These are phyloP conservation scores for Ormia ochracea DNA, from an alignment of 2,888 invertebrate species.

Conservation along the genomic window DNA sequence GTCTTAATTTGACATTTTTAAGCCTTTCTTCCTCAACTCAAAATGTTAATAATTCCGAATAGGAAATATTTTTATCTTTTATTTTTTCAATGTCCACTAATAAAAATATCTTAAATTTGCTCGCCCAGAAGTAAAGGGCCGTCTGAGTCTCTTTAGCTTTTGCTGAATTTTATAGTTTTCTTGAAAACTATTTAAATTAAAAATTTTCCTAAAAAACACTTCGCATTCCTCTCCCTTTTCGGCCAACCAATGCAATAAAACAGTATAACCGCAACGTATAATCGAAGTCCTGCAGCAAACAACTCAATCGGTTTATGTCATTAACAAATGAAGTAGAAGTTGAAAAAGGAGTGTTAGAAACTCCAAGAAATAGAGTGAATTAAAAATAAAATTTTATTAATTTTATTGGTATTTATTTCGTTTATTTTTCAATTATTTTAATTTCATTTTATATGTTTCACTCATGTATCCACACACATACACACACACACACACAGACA, in stretches of 20 bases:
- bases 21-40: too few species aligned
- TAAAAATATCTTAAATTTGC: too few species aligned
- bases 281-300: constrained; percentile 13
- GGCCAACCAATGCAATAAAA: not conserved
- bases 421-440: constrained; percentile 18
- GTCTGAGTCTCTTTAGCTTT: too few species aligned
- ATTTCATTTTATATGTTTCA: constrained; percentile 31
- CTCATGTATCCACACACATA: too few species aligned
- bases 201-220: not conserved
- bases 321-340: constrained; percentile 39
- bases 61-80: too few species aligned
- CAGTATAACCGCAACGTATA: not conserved
- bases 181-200: too few species aligned
- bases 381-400: constrained; percentile 21
- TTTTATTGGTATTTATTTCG: constrained; percentile 11
- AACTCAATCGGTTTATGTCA: constrained; percentile 51
- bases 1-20: too few species aligned
- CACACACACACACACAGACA: too few species aligned
- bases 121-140: too few species aligned
- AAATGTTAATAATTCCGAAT: too few species aligned
- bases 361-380: constrained; percentile 5
- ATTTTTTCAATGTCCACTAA: too few species aligned
- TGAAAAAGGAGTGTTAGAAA: not conserved
- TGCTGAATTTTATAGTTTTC: too few species aligned
- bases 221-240: not conserved